These are phyloP conservation scores for Takifugu flavidus DNA, from an alignment of 2,113 vertebrate genomes.

Conservation along the genomic window DNA sequence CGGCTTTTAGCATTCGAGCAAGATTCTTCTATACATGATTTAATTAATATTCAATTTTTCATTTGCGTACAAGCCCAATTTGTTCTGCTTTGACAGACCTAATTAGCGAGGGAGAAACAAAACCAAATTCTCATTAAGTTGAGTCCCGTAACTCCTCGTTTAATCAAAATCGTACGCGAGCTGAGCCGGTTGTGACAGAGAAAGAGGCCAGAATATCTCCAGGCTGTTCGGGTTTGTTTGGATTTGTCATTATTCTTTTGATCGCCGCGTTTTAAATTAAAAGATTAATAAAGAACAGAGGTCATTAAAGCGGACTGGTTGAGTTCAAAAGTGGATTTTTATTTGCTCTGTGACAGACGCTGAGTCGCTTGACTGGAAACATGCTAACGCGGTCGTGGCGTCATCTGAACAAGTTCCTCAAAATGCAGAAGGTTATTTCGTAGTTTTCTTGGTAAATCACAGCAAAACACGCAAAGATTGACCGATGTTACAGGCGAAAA, in stretches of 20 bases:
- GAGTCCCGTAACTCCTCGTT: constrained; percentile 41
- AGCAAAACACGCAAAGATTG: no score
- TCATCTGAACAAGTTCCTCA: no score
- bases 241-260: neutral
- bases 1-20: constrained; percentile 32
- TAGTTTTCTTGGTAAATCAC: no score
- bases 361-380: no score
- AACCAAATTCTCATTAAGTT: constrained; percentile 62
- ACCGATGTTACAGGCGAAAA: no score
- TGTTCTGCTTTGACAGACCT: constrained; percentile 65
- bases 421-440: no score
- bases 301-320: neutral
- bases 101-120: constrained; percentile 57
- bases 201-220: neutral
- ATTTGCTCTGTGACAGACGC: no score
- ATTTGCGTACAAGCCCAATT: constrained; percentile 47
- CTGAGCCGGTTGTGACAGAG: constrained; percentile 10
- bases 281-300: neutral
- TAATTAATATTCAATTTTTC: constrained; percentile 67
- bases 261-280: neutral
- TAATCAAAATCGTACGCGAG: constrained; percentile 44
- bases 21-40: constrained; percentile 53
- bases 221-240: constrained; percentile 13
- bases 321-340: no score
- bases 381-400: no score